Percentiles rank a stretch among this genome's conserved stretches.
phyloP scores from a whole-genome alignment of 2,888 invertebrate species.

The Phyto melanocephala region DNA sequence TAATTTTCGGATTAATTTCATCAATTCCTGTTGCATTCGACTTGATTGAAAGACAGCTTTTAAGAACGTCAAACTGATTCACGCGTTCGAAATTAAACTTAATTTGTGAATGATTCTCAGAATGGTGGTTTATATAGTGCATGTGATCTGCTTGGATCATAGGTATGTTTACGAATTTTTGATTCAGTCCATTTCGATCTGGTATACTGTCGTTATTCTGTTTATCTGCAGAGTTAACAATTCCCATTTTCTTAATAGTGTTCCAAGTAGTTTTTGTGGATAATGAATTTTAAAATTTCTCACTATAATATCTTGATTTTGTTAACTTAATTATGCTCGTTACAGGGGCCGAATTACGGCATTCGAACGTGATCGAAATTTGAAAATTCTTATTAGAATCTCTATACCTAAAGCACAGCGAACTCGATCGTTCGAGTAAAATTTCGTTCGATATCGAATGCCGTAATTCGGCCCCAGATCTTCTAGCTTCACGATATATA shows the following conservation, averaged over 20 bases:
- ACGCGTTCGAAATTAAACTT: neutral
- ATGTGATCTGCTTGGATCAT: neutral
- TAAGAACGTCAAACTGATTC: neutral
- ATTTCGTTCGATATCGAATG: too few species aligned
- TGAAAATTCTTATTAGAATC: too few species aligned
- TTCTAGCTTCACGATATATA: neutral
- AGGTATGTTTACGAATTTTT: neutral
- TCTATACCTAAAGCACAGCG: too few species aligned
- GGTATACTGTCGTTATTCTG: neutral
- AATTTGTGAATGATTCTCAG: neutral
- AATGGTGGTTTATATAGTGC: neutral
- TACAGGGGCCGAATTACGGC: too few species aligned
- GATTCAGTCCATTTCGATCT: neutral
- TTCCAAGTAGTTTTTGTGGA: neutral
- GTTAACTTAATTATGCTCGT: neutral
- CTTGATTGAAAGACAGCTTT: neutral
- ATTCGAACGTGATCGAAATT: too few species aligned
- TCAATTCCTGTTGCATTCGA: neutral
- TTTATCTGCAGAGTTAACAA: neutral
- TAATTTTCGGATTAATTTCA: neutral
- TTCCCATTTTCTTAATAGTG: neutral
- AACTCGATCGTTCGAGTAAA: too few species aligned
- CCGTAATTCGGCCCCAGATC: too few species aligned
- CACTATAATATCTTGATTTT: neutral
- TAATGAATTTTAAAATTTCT: neutral